Evolutionary conservation across 2,888 invertebrate species (phyloP).

Genomic region (Catocala nupta): DNA sequence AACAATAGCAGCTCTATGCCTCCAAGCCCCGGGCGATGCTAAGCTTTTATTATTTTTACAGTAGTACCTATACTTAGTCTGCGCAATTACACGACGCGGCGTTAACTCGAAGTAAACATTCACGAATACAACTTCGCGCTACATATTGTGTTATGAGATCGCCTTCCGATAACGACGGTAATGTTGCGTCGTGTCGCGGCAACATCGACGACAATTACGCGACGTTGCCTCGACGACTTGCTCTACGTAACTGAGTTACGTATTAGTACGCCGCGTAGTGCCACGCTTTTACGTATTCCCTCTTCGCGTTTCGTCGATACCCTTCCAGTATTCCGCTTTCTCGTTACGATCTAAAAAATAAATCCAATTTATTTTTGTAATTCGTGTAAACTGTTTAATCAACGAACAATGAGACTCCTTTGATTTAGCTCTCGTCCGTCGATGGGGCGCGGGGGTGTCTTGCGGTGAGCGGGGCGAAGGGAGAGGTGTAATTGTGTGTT

Average conservation of each 20-base stretch:
- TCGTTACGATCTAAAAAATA: constrained; percentile 8
- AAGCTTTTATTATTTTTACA: constrained; percentile 7
- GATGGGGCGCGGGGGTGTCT: no score
- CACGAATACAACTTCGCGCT: no score
- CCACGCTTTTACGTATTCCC: neutral
- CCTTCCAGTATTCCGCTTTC: neutral
- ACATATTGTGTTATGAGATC: neutral
- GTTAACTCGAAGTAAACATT: constrained; percentile 3
- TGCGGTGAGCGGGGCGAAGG: neutral
- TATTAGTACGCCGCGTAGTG: neutral
- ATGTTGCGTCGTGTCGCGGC: neutral
- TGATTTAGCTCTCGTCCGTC: constrained; percentile 6
- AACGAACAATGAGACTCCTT: constrained; percentile 14
- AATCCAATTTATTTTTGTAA: constrained; percentile 6
- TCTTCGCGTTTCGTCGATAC: neutral
- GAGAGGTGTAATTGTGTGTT: constrained; percentile 6
- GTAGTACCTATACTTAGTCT: constrained; percentile 12
- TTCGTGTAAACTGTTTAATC: constrained; percentile 15
- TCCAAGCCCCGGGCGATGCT: neutral
- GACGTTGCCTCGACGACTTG: neutral
- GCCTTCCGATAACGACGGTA: neutral
- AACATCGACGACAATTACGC: neutral
- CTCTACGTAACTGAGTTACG: neutral
- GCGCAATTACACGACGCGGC: constrained; percentile 5
- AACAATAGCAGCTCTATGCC: constrained; percentile 12